phyloP scores from a whole-genome alignment of 2,888 invertebrate genomes.

The Muscina levida region DNA sequence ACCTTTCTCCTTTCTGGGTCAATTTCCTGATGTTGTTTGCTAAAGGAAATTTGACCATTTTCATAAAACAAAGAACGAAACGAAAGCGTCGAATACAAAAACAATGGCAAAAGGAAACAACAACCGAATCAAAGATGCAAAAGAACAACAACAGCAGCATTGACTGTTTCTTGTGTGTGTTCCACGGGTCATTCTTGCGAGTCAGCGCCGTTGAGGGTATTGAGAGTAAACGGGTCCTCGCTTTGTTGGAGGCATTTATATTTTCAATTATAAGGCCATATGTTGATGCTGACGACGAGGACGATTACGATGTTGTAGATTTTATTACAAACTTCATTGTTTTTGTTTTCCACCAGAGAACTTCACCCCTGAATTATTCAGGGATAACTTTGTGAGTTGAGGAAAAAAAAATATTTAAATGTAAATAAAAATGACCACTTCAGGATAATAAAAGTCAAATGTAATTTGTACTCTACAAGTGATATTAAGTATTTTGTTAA shows the following conservation, averaged over 20 bases:
- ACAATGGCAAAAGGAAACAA: no score
- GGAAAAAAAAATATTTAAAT: no score
- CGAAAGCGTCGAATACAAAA: no score
- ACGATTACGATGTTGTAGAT: conserved; percentile 3
- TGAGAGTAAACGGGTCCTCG: not conserved
- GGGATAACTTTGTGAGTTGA: no score
- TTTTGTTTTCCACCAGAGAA: not conserved
- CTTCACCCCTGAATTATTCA: no score
- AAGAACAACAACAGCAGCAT: conserved; percentile 44
- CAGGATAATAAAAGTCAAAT: no score
- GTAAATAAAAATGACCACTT: no score
- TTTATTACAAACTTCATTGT: conserved; percentile 8
- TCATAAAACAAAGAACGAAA: conserved; percentile 57
- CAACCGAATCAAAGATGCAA: conserved; percentile 45
- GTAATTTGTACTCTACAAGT: no score
- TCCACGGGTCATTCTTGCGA: not conserved
- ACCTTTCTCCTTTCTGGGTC: conserved; percentile 46
- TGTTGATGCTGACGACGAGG: conserved; percentile 1
- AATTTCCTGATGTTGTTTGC: conserved; percentile 65
- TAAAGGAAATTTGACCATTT: conserved; percentile 63
- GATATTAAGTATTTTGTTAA: no score
- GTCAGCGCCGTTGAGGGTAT: conserved; percentile 27
- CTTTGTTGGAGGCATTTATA: conserved; percentile 38
- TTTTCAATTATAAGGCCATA: conserved; percentile 49
- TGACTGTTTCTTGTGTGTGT: not conserved